phyloP scores from a whole-genome alignment of 2,113 vertebrate genomes.

The Rutilus rutilus region DNA sequence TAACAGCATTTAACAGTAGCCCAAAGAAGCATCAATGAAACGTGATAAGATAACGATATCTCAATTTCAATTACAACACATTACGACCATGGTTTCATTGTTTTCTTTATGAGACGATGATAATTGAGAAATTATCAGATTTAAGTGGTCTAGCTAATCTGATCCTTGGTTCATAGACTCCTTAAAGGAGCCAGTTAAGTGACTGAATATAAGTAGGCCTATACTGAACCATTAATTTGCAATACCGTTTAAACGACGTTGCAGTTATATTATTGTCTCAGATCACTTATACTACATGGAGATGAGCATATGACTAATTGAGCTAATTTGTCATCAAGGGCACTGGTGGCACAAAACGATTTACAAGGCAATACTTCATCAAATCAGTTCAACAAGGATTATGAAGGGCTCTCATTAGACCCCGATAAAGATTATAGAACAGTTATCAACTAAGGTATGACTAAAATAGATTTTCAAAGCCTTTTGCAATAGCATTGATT shows the following conservation, averaged over 20 bases:
- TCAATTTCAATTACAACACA: neutral
- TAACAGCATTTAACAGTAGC: no score
- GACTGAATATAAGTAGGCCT: neutral
- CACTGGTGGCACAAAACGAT: neutral
- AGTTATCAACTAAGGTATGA: neutral
- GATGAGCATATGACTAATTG: conserved; percentile 40
- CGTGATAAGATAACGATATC: neutral
- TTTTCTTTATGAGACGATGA: neutral
- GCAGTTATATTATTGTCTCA: neutral
- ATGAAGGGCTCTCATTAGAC: conserved; percentile 19
- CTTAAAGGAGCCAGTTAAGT: neutral
- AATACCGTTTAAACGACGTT: neutral
- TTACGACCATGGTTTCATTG: neutral
- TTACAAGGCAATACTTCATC: conserved; percentile 22
- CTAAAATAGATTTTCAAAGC: neutral
- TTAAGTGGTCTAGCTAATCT: neutral
- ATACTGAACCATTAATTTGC: neutral
- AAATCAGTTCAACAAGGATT: conserved; percentile 34
- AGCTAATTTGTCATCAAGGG: conserved; percentile 40
- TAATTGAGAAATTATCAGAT: neutral
- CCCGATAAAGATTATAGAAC: conserved; percentile 3
- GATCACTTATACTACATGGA: conserved; percentile 10
- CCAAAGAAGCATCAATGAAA: neutral
- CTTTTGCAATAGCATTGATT: neutral
- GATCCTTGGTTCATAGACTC: neutral